Evolutionary conservation across 2,888 invertebrate species (phyloP).

Genomic region (Gnatocerus cornutus): DNA sequence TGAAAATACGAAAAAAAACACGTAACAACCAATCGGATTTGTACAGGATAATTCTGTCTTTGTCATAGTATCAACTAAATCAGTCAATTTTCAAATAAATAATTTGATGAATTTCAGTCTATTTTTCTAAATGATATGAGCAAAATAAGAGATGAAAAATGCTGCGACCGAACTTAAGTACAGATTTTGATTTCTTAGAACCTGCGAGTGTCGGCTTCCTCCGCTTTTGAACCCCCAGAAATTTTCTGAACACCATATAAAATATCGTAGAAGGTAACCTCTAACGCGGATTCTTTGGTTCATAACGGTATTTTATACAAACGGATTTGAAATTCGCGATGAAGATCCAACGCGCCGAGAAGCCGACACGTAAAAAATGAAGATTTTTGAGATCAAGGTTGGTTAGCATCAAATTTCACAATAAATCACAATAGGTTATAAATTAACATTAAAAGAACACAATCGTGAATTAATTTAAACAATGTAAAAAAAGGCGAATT

Average conservation of each 20-base stretch:
- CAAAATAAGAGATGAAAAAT: slow-evolving; percentile 51
- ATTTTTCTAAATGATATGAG: slow-evolving; percentile 60
- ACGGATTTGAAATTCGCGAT: background rate
- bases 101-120: slow-evolving; percentile 67
- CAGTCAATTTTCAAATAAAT: slow-evolving; percentile 66
- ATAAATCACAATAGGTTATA: slow-evolving; percentile 42
- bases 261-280: slow-evolving; percentile 44
- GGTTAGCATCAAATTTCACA: slow-evolving; percentile 41
- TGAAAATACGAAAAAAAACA: slow-evolving; percentile 24
- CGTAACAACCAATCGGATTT: slow-evolving; percentile 53
- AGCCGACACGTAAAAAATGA: slow-evolving; percentile 5
- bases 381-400: slow-evolving; percentile 46
- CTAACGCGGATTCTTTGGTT: slow-evolving; percentile 46
- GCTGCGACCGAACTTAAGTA: slow-evolving; percentile 52
- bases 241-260: slow-evolving; percentile 20
- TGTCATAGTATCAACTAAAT: slow-evolving; percentile 60
- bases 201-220: background rate
- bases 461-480: slow-evolving; percentile 21
- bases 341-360: background rate
- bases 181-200: slow-evolving; percentile 33
- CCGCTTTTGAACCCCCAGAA: background rate
- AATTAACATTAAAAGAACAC: slow-evolving; percentile 44
- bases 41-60: slow-evolving; percentile 43
- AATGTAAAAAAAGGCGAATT: slow-evolving; percentile 28
- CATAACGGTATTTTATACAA: slow-evolving; percentile 36